Percentiles rank a stretch among this genome's conserved stretches.
These are phyloP conservation scores for Sparus aurata DNA, from an alignment of 2,797 vertebrate genomes.

Conservation along the genomic window DNA sequence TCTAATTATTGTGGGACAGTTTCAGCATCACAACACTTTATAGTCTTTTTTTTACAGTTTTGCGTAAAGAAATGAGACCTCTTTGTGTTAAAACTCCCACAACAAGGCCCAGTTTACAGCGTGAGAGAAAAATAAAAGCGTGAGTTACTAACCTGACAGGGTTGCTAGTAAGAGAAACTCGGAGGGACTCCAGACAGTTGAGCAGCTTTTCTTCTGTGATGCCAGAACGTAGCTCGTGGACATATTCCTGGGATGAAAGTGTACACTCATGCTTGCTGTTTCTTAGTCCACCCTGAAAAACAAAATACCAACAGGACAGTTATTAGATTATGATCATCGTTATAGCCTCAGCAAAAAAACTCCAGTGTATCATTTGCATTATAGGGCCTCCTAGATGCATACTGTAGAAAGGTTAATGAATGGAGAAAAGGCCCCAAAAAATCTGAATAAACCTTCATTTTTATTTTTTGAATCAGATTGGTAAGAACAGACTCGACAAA, in stretches of 20 bases:
- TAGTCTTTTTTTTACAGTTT: neutral
- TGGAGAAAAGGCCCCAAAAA: too few relatives aligned
- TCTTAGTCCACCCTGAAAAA: conserved; percentile 93
- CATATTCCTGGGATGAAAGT: conserved; percentile 97
- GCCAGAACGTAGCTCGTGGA: conserved; percentile 96
- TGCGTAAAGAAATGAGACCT: neutral
- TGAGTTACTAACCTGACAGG: conserved; percentile 93
- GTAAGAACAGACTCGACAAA: neutral
- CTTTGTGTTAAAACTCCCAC: neutral
- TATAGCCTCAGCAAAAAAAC: neutral
- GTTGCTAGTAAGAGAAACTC: conserved; percentile 98
- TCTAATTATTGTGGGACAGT: neutral
- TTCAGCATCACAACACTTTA: neutral
- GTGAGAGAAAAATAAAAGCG: neutral
- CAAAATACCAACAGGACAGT: conserved; percentile 46
- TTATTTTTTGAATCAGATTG: neutral
- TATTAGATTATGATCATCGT: conserved; percentile 4
- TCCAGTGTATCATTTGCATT: neutral
- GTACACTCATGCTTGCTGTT: conserved; percentile 98
- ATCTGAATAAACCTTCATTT: neutral
- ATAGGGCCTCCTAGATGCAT: neutral
- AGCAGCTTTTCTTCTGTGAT: conserved; percentile 97
- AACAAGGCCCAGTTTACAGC: neutral
- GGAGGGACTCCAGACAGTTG: conserved; percentile 96
- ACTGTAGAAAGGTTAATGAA: neutral